Conservation (phyloP, 2,113 vertebrate species). For the Carassius auratus region DNA sequence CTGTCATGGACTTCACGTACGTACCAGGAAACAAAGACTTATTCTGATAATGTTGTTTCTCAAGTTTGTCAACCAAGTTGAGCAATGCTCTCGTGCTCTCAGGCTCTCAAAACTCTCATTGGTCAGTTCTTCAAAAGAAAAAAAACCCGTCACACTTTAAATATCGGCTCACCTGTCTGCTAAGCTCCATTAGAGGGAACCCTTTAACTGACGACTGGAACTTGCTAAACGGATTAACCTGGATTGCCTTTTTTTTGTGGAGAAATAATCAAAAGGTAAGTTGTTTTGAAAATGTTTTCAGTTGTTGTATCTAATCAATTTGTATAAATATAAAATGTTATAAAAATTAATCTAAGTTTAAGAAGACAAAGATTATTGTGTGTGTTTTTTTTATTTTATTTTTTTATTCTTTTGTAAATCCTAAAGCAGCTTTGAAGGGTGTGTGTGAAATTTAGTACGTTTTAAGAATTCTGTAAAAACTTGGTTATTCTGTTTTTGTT, state of each 20-base stretch:
- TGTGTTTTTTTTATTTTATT: background rate
- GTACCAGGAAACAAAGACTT: background rate
- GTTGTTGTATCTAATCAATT: background rate
- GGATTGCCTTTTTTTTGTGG: background rate
- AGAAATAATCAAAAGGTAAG: background rate
- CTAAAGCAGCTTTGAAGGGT: background rate
- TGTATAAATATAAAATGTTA: background rate
- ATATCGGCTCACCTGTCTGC: background rate
- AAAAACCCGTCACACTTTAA: background rate
- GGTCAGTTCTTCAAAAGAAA: background rate
- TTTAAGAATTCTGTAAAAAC: background rate
- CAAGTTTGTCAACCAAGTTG: background rate
- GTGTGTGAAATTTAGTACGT: background rate
- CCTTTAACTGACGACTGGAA: background rate
- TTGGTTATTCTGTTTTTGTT: background rate
- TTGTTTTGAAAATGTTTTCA: background rate
- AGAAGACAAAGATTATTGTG: background rate
- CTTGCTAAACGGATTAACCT: background rate
- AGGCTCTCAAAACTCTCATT: background rate
- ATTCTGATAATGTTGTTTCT: background rate
- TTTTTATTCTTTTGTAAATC: background rate
- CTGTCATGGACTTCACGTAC: background rate
- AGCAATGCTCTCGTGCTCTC: background rate
- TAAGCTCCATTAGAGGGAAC: background rate
- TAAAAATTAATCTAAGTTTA: background rate